Base-by-base conservation (phyloP, 2,797 vertebrate genomes). In the Vipera ursinii region DNA sequence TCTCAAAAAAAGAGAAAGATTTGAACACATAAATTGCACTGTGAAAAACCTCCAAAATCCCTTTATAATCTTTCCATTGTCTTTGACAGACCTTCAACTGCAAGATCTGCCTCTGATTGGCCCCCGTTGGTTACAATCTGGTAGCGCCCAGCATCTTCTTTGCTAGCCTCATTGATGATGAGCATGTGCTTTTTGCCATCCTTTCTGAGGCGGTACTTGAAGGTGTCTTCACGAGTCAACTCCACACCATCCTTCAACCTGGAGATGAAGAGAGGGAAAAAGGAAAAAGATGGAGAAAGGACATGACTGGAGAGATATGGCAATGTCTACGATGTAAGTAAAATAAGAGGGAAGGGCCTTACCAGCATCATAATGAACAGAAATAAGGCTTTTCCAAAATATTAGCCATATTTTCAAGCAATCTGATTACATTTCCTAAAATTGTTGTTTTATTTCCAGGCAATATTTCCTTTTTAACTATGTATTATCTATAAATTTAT, bases 191-290 rank as follows among this genome's bases (percentile, higher is more conserved):
- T 98, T 94, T 96, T 98, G 5, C 98, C 99, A 0, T 99, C 99
- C 93, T 99, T 99, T 97, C 99, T 99, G 95, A 99, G 98, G 95
- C 99, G 98, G 95, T 98, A 99, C 95, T 98, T 99, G 92, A 96
- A 97, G 20, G 97, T 96, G n/a, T 98, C 98, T 88, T 99, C 98
- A 91, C 97, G 97, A 9, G 96, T 98, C 94, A 99, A 90, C 96
- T 99, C 99, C 48, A 98, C 98, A 0, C 98, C 99, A 1, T 99
- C 98, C 95, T 99, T 99, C 97, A 97, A 98, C 99, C 99, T 99
- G 94, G 93, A 73, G 20, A 28, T 38, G 17, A 56, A 92, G 60
- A 63, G 85, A 92, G 44, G 65, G 22, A 44, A 65, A 61, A 65
- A 4, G n/a, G 73, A 0, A 1, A 28, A 65, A 82, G 24, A 55